Conservation (phyloP, 2,113 vertebrate species). For the Psilopsiagon aymara region DNA sequence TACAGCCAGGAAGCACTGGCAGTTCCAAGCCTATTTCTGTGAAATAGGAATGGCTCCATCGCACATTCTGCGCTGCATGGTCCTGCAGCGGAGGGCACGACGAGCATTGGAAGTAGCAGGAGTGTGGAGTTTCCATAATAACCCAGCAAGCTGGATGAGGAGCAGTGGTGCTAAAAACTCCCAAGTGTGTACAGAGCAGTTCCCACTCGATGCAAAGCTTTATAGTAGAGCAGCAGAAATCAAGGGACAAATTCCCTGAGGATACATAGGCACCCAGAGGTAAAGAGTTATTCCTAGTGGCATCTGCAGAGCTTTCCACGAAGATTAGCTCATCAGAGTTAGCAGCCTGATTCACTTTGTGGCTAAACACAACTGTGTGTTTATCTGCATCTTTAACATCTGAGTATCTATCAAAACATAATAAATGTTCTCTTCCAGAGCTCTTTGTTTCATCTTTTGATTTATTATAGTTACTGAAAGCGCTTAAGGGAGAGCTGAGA, state of each 20-base stretch:
- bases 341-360: background rate
- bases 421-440: background rate
- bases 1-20: conserved; percentile 34
- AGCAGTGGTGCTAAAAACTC: background rate
- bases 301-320: background rate
- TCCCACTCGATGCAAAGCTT: background rate
- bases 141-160: background rate
- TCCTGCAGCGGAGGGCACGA: background rate
- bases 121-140: background rate
- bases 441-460: background rate
- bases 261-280: background rate
- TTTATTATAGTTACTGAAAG: background rate
- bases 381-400: background rate
- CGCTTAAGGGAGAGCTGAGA: rapidly evolving
- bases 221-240: background rate
- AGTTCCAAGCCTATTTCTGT: background rate
- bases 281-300: background rate
- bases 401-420: background rate
- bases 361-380: background rate
- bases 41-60: background rate
- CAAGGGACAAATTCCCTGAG: background rate
- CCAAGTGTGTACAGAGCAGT: background rate
- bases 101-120: background rate
- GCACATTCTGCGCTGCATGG: background rate
- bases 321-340: background rate